phyloP scores from a whole-genome alignment of 2,888 invertebrate species.

The Cataglyphis altisquamis region DNA sequence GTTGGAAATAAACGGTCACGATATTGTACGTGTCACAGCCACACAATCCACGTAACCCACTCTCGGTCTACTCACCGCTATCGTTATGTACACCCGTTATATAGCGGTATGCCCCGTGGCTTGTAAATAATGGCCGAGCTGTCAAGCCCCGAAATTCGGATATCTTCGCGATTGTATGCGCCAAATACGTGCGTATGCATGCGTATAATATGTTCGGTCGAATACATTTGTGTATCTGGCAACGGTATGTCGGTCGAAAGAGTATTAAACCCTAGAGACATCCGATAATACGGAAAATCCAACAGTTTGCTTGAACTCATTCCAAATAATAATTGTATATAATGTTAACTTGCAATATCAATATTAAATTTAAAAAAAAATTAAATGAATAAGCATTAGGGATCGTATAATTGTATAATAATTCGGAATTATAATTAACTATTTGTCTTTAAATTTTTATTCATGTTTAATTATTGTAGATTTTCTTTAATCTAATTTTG shows the following conservation, averaged over 20 bases:
- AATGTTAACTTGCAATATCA: background rate
- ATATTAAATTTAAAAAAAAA: background rate
- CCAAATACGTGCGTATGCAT: slow-evolving; percentile 33
- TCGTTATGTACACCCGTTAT: slow-evolving; percentile 37
- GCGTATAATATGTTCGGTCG: slow-evolving; percentile 20
- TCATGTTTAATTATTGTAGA: slow-evolving; percentile 1
- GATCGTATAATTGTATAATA: background rate
- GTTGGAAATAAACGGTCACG: slow-evolving; percentile 35
- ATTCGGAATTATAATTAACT: background rate
- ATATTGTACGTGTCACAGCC: slow-evolving; percentile 20
- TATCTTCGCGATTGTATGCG: slow-evolving; percentile 35
- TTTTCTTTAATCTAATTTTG: background rate
- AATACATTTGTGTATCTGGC: background rate
- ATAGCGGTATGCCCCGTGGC: slow-evolving; percentile 20
- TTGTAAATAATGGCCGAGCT: slow-evolving; percentile 51
- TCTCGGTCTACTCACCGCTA: slow-evolving; percentile 16
- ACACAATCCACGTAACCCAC: background rate
- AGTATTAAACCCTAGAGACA: slow-evolving; percentile 5
- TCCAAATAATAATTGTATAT: background rate
- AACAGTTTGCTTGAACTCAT: slow-evolving; percentile 2
- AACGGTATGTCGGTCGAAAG: slow-evolving; percentile 4
- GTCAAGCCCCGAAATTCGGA: slow-evolving; percentile 43
- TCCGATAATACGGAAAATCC: slow-evolving; percentile 3
- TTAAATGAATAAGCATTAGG: background rate
- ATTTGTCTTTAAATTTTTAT: background rate